Conservation (phyloP, 2,113 vertebrate genomes). For the Meles meles region DNA sequence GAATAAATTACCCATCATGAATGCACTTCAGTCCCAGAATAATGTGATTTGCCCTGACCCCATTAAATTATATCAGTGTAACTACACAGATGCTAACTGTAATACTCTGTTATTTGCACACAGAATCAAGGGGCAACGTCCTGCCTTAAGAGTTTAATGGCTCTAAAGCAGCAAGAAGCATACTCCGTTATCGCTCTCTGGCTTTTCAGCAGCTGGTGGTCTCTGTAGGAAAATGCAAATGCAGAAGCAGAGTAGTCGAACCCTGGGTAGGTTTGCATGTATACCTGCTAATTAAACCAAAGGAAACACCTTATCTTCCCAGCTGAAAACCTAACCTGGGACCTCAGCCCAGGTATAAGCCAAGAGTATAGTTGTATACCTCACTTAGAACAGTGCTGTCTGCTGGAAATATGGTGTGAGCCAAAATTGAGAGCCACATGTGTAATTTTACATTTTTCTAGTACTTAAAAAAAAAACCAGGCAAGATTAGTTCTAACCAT, state of each 20-base stretch:
- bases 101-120: constrained; percentile 61
- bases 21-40: constrained; percentile 32
- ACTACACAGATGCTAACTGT: constrained; percentile 54
- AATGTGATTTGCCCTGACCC: constrained; percentile 45
- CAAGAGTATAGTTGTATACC: neutral
- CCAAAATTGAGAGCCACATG: neutral
- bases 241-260: neutral
- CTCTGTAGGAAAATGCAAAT: constrained; percentile 63
- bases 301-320: constrained; percentile 9
- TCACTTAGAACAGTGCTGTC: neutral
- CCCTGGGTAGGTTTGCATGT: constrained; percentile 27
- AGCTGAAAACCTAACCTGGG: neutral
- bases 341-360: neutral
- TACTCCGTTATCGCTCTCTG: constrained; percentile 28
- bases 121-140: constrained; percentile 62
- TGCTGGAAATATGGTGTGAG: neutral
- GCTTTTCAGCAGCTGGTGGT: constrained; percentile 65
- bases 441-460: neutral
- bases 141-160: constrained; percentile 64
- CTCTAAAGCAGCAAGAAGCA: constrained; percentile 39
- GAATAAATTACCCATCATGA: constrained; percentile 56
- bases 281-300: constrained; percentile 63
- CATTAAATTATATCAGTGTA: constrained; percentile 49
- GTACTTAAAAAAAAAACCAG: neutral
- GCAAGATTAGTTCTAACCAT: neutral